phyloP scores from a whole-genome alignment of 1,140 invertebrate genomes.

The Heliconius hermathena region DNA sequence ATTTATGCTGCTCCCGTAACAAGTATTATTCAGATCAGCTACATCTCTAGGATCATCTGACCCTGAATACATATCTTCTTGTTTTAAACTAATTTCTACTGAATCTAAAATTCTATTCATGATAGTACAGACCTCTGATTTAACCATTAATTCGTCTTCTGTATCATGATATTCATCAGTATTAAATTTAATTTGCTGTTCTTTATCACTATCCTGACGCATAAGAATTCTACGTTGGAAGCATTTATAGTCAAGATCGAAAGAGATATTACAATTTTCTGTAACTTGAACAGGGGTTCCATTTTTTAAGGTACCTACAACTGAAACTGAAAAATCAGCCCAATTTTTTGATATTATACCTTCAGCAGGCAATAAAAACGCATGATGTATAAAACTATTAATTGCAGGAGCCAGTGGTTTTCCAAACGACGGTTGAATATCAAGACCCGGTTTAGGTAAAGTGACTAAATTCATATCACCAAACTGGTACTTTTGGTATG shows the following conservation, averaged over 20 bases:
- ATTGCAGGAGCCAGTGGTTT: conserved; percentile 54
- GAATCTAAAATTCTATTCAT: conserved; percentile 58
- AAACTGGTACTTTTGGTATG: conserved; percentile 69
- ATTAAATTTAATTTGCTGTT: background rate
- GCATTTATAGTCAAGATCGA: conserved; percentile 67
- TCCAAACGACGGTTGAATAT: conserved; percentile 58
- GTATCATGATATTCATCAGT: conserved; percentile 14
- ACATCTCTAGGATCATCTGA: conserved; percentile 47
- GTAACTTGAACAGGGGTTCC: conserved; percentile 44
- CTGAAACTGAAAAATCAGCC: conserved; percentile 69
- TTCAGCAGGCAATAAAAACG: conserved; percentile 49
- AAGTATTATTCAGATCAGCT: conserved; percentile 20
- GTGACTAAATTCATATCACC: conserved; percentile 57
- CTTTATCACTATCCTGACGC: conserved; percentile 50
- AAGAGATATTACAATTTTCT: conserved; percentile 48
- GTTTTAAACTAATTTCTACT: conserved; percentile 64
- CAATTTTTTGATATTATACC: conserved; percentile 65
- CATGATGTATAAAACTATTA: conserved; percentile 55
- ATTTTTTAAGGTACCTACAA: conserved; percentile 53
- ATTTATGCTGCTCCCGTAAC: conserved; percentile 16
- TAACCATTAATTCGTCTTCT: conserved; percentile 33
- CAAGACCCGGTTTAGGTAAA: conserved; percentile 61
- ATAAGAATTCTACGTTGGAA: conserved; percentile 61
- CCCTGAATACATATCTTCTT: conserved; percentile 56
- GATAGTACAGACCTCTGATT: conserved; percentile 49